A percentile compares a stretch with the other conserved stretches of the same genome.
These are phyloP conservation scores for Nannoperca obscura DNA, from an alignment of 2,797 vertebrate species.

Conservation along the genomic window DNA sequence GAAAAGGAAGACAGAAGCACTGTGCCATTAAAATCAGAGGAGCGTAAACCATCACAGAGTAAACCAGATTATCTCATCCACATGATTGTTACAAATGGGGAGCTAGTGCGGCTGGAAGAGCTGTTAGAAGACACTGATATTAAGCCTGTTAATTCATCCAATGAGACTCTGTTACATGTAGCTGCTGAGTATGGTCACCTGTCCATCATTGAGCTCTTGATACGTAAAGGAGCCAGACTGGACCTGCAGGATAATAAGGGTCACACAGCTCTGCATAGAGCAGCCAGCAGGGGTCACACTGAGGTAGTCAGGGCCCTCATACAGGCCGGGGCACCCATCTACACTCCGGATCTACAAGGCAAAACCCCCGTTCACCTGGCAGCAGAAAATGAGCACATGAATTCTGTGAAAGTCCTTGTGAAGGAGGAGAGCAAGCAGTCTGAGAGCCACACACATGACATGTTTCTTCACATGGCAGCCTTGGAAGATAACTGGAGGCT, in stretches of 20 bases:
- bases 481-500: conserved; percentile 76
- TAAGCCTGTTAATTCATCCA: conserved; percentile 59
- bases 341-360: conserved; percentile 70
- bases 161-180: conserved; percentile 83
- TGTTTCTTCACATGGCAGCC: conserved; percentile 83
- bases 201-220: conserved; percentile 75
- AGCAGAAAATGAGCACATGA: conserved; percentile 67
- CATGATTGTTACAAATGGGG: conserved; percentile 67
- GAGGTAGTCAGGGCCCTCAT: conserved; percentile 69
- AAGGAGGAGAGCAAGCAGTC: conserved; percentile 76
- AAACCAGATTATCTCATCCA: conserved; percentile 61
- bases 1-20: conserved; percentile 27
- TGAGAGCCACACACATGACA: conserved; percentile 70
- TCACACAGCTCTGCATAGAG: conserved; percentile 83
- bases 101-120: conserved; percentile 70
- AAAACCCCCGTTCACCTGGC: conserved; percentile 82
- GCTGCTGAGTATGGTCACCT: conserved; percentile 80
- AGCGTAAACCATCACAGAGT: conserved; percentile 32
- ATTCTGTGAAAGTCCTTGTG: conserved; percentile 73
- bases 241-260: conserved; percentile 78
- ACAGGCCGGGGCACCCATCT: conserved; percentile 71
- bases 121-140: conserved; percentile 67
- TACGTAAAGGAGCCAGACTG: conserved; percentile 78
- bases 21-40: conserved; percentile 35
- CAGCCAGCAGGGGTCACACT: conserved; percentile 78